These are phyloP conservation scores for Cataglyphis rosenhaueri DNA, from an alignment of 2,888 invertebrate species.

Conservation along the genomic window DNA sequence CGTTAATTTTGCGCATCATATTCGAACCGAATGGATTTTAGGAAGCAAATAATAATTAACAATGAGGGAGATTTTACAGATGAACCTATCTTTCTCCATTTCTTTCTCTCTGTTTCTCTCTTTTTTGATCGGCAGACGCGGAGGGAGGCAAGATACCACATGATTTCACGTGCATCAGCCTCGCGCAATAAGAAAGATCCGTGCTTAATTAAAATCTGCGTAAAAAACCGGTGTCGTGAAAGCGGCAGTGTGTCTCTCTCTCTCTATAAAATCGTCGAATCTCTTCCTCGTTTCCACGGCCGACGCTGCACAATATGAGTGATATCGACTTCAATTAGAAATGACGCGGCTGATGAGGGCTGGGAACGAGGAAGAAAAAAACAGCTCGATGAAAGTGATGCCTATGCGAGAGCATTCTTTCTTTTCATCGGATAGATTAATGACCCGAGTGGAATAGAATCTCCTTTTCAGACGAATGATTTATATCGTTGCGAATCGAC, in stretches of 20 bases:
- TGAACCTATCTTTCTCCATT: neutral
- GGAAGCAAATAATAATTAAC: slow-evolving; percentile 35
- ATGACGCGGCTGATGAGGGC: slow-evolving; percentile 49
- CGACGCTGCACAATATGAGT: slow-evolving; percentile 43
- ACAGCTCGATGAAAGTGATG: slow-evolving; percentile 73
- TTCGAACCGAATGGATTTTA: slow-evolving; percentile 11
- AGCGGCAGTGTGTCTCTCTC: slow-evolving; percentile 40
- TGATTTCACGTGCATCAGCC: neutral
- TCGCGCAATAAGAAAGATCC: slow-evolving; percentile 54
- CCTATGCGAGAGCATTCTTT: slow-evolving; percentile 59
- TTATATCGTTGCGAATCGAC: neutral
- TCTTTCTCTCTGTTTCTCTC: neutral
- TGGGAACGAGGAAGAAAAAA: slow-evolving; percentile 73
- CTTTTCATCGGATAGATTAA: neutral
- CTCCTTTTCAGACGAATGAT: slow-evolving; percentile 44
- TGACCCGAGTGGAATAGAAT: slow-evolving; percentile 28
- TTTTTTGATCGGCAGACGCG: slow-evolving; percentile 9
- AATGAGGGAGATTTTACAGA: slow-evolving; percentile 24
- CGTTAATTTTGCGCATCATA: slow-evolving; percentile 40
- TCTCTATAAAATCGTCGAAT: slow-evolving; percentile 53
- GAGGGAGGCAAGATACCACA: neutral
- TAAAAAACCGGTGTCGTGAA: slow-evolving; percentile 63
- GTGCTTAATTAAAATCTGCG: slow-evolving; percentile 64
- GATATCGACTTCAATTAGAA: slow-evolving; percentile 63
- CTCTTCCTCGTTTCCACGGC: slow-evolving; percentile 68